A percentile compares a stretch with the other conserved stretches of the same genome.
Conservation (phyloP, 2,113 vertebrate species). For the Callaeas wilsoni region DNA sequence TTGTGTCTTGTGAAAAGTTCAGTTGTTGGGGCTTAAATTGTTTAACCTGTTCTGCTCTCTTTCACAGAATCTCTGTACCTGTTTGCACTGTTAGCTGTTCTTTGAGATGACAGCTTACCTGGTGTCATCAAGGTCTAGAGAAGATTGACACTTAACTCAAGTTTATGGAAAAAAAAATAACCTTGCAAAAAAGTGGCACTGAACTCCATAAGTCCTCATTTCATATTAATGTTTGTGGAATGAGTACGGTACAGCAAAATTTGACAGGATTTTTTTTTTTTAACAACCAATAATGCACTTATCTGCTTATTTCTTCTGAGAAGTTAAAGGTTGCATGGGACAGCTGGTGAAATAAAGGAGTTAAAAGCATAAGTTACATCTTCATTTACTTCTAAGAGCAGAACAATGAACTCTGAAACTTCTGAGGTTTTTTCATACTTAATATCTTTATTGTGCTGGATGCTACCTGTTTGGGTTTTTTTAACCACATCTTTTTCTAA, state of each 20-base stretch:
- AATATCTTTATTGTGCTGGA: not conserved
- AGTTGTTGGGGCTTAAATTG: not conserved
- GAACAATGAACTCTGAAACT: not conserved
- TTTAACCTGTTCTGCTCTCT: not conserved
- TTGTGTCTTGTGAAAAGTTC: not conserved
- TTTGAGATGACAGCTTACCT: not conserved
- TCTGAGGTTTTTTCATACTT: not conserved
- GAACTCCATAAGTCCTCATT: not conserved
- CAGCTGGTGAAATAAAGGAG: not conserved
- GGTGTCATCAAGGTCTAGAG: not conserved
- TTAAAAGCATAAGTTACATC: not conserved
- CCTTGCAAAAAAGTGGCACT: not conserved
- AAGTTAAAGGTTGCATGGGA: not conserved
- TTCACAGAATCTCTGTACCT: not conserved
- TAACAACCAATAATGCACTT: not conserved
- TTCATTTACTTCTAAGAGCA: not conserved
- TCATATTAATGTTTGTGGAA: not conserved
- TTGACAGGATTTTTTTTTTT: not conserved
- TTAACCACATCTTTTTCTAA: not conserved
- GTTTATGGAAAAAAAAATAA: not conserved
- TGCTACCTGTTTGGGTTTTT: not conserved
- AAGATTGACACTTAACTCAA: not conserved
- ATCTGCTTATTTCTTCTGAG: not conserved
- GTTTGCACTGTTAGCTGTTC: not conserved
- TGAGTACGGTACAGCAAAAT: not conserved